Evolutionary conservation across 2,888 invertebrate species (phyloP).

Genomic region (Melinaea menophilus): DNA sequence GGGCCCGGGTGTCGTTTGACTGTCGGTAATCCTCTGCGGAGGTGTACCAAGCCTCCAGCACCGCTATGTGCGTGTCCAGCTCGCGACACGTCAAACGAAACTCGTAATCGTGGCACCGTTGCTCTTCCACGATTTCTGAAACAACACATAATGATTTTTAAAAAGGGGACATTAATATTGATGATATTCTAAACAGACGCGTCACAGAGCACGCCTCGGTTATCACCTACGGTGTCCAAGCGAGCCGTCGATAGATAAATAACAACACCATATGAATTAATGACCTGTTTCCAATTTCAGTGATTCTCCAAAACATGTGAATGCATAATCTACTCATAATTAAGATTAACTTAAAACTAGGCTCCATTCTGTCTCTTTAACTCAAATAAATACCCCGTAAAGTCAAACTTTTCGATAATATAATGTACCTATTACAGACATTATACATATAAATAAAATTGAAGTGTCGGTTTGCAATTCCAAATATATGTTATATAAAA

Average conservation of each 20-base stretch:
- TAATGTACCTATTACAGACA: no score
- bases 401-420: no score
- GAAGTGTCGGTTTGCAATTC: no score
- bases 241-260: not conserved
- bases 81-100: conserved; percentile 81
- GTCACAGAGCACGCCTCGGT: not conserved
- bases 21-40: conserved; percentile 55
- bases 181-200: not conserved
- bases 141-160: conserved; percentile 38
- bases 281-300: not conserved
- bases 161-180: conserved; percentile 6
- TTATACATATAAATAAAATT: no score
- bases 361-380: no score
- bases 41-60: conserved; percentile 80
- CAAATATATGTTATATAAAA: no score
- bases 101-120: conserved; percentile 78
- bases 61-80: conserved; percentile 79
- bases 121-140: conserved; percentile 82
- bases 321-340: no score
- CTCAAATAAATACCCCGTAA: no score
- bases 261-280: conserved; percentile 3
- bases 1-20: conserved; percentile 44
- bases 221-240: not conserved
- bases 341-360: no score
- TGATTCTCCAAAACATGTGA: not conserved